phyloP scores from a whole-genome alignment of 2,113 vertebrate genomes.

The Dendrocopos noguchii region DNA sequence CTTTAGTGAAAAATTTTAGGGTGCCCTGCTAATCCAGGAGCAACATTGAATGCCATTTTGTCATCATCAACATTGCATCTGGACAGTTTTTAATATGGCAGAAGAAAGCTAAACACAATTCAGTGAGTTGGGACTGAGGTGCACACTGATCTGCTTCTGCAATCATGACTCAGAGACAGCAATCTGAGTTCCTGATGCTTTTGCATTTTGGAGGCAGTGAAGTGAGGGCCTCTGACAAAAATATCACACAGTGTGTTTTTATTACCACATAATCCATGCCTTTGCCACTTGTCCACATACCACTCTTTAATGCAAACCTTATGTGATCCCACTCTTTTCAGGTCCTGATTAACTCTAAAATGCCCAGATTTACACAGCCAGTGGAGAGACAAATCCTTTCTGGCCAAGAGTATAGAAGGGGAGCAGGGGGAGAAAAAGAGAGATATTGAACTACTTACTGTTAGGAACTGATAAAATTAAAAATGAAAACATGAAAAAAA shows the following conservation, averaged over 20 bases:
- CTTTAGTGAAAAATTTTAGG: too few species aligned
- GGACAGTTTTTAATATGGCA: background rate
- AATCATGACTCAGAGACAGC: conserved; percentile 27
- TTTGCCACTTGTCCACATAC: conserved; percentile 79
- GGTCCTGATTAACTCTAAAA: conserved; percentile 76
- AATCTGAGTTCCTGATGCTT: conserved; percentile 36
- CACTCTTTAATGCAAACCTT: conserved; percentile 80
- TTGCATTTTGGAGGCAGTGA: conserved; percentile 51
- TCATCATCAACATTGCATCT: background rate
- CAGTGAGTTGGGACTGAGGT: conserved; percentile 23
- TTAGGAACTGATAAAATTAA: conserved; percentile 28
- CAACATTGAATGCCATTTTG: background rate
- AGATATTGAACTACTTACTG: background rate
- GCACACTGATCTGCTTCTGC: conserved; percentile 21
- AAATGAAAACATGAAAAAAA: conserved; percentile 30
- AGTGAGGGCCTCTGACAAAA: conserved; percentile 72
- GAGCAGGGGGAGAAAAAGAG: background rate
- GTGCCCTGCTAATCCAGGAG: background rate
- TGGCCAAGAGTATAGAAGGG: conserved; percentile 20
- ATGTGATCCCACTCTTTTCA: conserved; percentile 73
- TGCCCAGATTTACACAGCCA: conserved; percentile 50
- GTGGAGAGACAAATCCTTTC: conserved; percentile 60
- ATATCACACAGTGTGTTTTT: conserved; percentile 77
- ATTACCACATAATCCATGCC: conserved; percentile 78
- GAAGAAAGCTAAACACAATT: background rate